phyloP scores from a whole-genome alignment of 2,797 vertebrate genomes.

The Acomys russatus region DNA sequence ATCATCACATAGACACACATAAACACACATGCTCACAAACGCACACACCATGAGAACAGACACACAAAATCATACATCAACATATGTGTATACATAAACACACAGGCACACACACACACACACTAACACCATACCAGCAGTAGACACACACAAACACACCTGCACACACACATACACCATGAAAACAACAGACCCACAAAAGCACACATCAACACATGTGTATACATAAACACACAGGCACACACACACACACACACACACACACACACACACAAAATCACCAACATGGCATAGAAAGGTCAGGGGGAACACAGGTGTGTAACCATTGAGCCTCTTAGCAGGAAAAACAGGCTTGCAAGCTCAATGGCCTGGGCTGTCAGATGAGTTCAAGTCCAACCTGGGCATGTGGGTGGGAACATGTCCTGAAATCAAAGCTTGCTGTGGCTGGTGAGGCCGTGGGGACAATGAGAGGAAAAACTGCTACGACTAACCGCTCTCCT shows the following conservation, averaged over 20 bases:
- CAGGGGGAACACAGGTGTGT: background rate
- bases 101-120: background rate
- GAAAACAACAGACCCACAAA: background rate
- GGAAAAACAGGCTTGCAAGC: background rate
- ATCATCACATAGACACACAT: background rate
- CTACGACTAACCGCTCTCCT: background rate
- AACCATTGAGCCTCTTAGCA: background rate
- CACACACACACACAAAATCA: background rate
- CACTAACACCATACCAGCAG: background rate
- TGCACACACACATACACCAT: background rate
- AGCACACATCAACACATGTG: background rate
- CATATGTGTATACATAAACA: background rate
- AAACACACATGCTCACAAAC: background rate
- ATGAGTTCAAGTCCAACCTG: background rate
- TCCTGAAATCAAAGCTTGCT: background rate
- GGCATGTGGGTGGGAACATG: background rate
- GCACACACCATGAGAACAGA: background rate
- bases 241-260: background rate
- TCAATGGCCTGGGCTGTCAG: background rate
- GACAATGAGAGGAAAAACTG: no score
- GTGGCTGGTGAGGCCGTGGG: background rate
- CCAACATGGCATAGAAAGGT: background rate
- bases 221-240: background rate
- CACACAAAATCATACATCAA: background rate
- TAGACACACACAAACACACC: background rate